phyloP scores from a whole-genome alignment of 2,113 vertebrate species.

The Prionailurus viverrinus region DNA sequence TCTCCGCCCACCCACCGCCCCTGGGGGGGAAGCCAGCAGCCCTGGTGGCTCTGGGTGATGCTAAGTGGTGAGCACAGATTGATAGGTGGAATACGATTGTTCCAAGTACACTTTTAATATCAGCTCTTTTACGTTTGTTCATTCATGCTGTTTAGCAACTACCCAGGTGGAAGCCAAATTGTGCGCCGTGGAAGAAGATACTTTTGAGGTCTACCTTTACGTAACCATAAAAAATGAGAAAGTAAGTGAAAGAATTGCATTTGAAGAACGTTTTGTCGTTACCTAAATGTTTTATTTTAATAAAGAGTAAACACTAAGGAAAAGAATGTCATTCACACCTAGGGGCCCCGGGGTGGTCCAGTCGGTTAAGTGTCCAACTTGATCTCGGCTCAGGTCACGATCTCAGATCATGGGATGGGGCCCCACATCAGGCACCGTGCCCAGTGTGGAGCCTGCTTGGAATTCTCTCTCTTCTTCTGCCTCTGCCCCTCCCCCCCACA shows the following conservation, averaged over 20 bases:
- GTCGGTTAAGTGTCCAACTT: too few species aligned
- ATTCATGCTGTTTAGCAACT: conserved; percentile 85
- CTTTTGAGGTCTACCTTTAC: conserved; percentile 92
- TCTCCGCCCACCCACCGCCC: accelerated
- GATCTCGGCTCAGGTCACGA: too few species aligned
- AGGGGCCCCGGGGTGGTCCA: too few species aligned
- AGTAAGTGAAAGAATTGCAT: conserved; percentile 86
- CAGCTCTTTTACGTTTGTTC: background rate
- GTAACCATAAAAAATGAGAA: conserved; percentile 90
- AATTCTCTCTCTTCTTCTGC: too few species aligned
- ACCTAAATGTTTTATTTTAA: conserved; percentile 16
- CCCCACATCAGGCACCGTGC: too few species aligned
- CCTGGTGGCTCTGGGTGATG: background rate
- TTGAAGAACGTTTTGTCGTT: background rate
- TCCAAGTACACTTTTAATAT: background rate
- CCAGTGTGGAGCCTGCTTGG: too few species aligned
- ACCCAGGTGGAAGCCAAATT: conserved; percentile 89
- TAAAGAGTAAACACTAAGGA: background rate
- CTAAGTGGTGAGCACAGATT: background rate
- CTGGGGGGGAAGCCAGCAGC: accelerated
- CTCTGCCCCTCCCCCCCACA: too few species aligned
- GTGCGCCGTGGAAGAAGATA: conserved; percentile 86
- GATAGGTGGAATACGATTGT: background rate
- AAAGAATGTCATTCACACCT: background rate
- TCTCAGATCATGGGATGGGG: too few species aligned